A percentile compares a stretch with the other conserved stretches of the same genome.
phyloP scores from a whole-genome alignment of 2,797 vertebrate species.

The Microctenopoma stevenorrisi region DNA sequence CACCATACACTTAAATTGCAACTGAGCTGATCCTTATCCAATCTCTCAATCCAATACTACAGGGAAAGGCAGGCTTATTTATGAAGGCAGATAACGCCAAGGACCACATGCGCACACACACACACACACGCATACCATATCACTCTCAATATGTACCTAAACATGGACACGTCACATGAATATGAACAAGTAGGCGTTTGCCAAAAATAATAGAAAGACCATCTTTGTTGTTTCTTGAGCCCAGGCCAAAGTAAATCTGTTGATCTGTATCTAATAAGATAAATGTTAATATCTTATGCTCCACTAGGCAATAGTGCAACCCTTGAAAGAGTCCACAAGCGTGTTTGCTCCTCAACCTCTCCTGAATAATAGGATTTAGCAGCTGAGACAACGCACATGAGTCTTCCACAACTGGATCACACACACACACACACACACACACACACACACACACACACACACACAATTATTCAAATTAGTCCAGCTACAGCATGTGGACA shows the following conservation, averaged over 20 bases:
- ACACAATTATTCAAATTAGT: slow-evolving; percentile 52
- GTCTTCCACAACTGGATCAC: slow-evolving; percentile 54
- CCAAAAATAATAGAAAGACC: slow-evolving; percentile 6
- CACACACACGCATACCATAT: not conserved
- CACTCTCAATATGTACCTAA: slow-evolving; percentile 17
- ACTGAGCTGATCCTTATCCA: slow-evolving; percentile 73
- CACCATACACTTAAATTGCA: slow-evolving; percentile 58
- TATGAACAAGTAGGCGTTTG: slow-evolving; percentile 3
- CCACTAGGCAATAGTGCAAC: not conserved
- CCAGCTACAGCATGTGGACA: slow-evolving; percentile 5
- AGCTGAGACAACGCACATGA: slow-evolving; percentile 35
- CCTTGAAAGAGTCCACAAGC: not conserved
- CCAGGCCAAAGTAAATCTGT: slow-evolving; percentile 3
- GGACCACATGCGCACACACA: slow-evolving; percentile 10
- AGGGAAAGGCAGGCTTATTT: slow-evolving; percentile 46
- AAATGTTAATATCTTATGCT: slow-evolving; percentile 16
- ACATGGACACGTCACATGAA: slow-evolving; percentile 17
- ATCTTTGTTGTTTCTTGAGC: slow-evolving; percentile 12
- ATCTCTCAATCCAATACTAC: slow-evolving; percentile 53
- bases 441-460: slow-evolving; percentile 8
- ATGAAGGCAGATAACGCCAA: slow-evolving; percentile 42
- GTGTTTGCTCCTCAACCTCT: slow-evolving; percentile 33
- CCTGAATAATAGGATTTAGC: slow-evolving; percentile 24
- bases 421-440: slow-evolving; percentile 3
- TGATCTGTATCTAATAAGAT: slow-evolving; percentile 20